phyloP scores from a whole-genome alignment of 2,113 vertebrate genomes.

The Gadus macrocephalus region DNA sequence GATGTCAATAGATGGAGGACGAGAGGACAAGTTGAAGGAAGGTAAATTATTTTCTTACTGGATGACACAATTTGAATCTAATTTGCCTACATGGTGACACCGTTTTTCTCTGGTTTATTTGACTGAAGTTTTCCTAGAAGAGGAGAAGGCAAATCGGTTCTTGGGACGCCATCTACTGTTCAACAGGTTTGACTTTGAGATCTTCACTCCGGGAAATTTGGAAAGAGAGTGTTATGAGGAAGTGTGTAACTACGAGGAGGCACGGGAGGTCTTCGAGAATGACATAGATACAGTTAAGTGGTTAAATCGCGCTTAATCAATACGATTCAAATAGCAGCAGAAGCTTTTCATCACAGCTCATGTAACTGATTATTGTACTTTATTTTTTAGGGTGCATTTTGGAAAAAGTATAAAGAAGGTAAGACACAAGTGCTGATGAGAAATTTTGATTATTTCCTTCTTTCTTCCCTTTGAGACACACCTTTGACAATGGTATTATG shows the following conservation, averaged over 20 bases:
- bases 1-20: conserved; percentile 22
- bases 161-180: conserved; percentile 83
- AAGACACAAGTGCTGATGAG: conserved; percentile 34
- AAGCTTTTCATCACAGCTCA: neutral
- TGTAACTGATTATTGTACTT: neutral
- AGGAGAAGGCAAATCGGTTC: conserved; percentile 81
- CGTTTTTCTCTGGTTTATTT: neutral
- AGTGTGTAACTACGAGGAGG: conserved; percentile 90
- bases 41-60: conserved; percentile 61
- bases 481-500: too few relatives aligned
- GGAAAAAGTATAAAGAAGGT: conserved; percentile 83
- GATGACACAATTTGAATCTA: neutral
- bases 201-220: conserved; percentile 82
- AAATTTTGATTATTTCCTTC: neutral
- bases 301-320: neutral
- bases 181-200: conserved; percentile 93
- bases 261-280: conserved; percentile 89
- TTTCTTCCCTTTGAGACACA: neutral
- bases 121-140: conserved; percentile 77
- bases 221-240: conserved; percentile 95
- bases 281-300: conserved; percentile 79
- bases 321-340: neutral
- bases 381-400: conserved; percentile 79
- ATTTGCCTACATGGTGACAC: neutral
- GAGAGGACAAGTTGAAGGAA: conserved; percentile 43